These are phyloP conservation scores for Ormyrus rosae DNA, from an alignment of 2,888 invertebrate species.

Conservation along the genomic window DNA sequence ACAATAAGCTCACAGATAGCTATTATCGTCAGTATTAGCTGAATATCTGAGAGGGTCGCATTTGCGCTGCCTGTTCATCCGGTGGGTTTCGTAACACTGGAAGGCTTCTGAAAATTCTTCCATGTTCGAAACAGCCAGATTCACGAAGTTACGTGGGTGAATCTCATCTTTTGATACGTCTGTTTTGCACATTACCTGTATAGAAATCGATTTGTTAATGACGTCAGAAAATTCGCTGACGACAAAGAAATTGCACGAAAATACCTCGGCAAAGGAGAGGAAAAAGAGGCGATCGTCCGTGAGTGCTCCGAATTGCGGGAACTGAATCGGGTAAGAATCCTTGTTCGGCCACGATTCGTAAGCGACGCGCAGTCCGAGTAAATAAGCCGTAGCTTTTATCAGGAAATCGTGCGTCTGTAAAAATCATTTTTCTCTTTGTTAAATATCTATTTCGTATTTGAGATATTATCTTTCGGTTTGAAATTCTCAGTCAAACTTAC, in stretches of 20 bases:
- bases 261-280: conserved; percentile 49
- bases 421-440: not conserved
- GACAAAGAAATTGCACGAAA: not conserved
- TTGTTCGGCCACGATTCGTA: conserved; percentile 32
- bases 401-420: conserved; percentile 11
- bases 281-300: conserved; percentile 42
- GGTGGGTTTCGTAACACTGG: conserved; percentile 12
- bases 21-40: not conserved
- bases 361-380: conserved; percentile 34
- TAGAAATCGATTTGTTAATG: not conserved
- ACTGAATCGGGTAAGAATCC: conserved; percentile 35
- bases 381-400: conserved; percentile 17
- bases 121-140: conserved; percentile 29
- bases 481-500: no score
- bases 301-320: conserved; percentile 40
- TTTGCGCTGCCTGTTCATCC: not conserved
- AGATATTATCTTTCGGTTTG: no score
- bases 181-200: conserved; percentile 33
- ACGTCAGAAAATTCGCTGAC: not conserved
- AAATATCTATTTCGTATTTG: no score
- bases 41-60: conserved; percentile 42
- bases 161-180: not conserved
- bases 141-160: conserved; percentile 23
- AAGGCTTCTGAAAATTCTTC: conserved; percentile 41
- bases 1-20: not conserved